Base-by-base conservation (phyloP, 2,797 vertebrate species). In the Amniataba percoides region DNA sequence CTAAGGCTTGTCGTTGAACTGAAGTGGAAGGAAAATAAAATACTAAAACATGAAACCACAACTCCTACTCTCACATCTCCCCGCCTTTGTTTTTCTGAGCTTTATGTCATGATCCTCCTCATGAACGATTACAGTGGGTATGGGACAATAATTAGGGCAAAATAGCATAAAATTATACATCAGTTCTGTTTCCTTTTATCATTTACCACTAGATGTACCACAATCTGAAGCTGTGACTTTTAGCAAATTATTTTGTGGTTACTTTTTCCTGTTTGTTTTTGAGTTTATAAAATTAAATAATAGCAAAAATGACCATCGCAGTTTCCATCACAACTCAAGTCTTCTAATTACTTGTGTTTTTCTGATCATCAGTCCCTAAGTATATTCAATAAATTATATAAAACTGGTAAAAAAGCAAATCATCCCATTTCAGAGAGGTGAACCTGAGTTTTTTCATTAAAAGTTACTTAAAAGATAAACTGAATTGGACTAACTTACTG, bases 21-120 rank as follows among this genome's bases (percentile, higher is more conserved):
- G 42, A 88, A 86, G 84, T 79, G 64, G 84, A 87, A 43, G 59
- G 62, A 67, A 85, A 92, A 87, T 88, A 87, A 92, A 91, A 91
- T 78, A 65, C 34, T 75, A 81, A 92, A 88, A 86, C 43, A 83
- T 81, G 1, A 86, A 90, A 78, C 39, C 31, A 63, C 34, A 65
- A 16, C 39, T 45, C 10, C 48, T 67, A 11, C 23, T 63, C 64
- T 79, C 0, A 42, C 64, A 31, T 76, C n/a, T 74, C 7, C 0
- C 11, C 31, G 19, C 1, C 10, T 58, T 36, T 52, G 2, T 61
- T 3, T 49, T 39, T 0, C 31, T 48, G 9, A 10, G 23, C 46
- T 60, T 25, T 14, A 4, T 48, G 43, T 43, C 5, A 72, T 40
- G 43, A 53, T 74, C 13, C 43, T 57, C 3, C 25, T 55, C 10